phyloP scores from a whole-genome alignment of 35 echinoderm and acorn worm species.

The Holothuria glaberrima region DNA sequence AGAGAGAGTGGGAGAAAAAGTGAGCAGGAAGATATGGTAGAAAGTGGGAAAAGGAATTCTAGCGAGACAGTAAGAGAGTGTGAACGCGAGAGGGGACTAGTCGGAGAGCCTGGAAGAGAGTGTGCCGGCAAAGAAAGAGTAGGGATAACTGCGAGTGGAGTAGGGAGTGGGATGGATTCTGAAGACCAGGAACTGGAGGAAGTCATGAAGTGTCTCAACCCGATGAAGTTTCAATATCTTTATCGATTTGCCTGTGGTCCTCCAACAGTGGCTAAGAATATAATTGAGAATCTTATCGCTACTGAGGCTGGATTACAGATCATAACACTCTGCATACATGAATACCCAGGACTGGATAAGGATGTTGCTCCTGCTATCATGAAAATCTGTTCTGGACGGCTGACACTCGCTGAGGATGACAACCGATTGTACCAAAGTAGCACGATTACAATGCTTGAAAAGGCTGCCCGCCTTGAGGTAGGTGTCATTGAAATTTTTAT shows the following conservation, averaged over 20 bases:
- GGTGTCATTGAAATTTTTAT: slow-evolving; percentile 6
- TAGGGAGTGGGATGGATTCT: slow-evolving; percentile 18
- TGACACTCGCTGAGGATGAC: slow-evolving; percentile 23
- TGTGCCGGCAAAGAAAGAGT: slow-evolving; percentile 19
- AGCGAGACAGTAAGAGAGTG: slow-evolving; percentile 21
- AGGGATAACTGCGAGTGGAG: slow-evolving; percentile 25
- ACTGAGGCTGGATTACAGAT: slow-evolving; percentile 34
- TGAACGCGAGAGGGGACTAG: slow-evolving; percentile 29
- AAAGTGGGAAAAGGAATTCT: neutral
- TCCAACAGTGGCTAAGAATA: slow-evolving; percentile 43
- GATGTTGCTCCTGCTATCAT: neutral
- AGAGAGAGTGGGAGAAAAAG: slow-evolving; percentile 15
- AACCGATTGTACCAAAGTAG: slow-evolving; percentile 34
- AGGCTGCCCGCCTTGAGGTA: slow-evolving; percentile 37
- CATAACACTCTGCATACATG: slow-evolving; percentile 36
- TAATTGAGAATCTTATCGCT: slow-evolving; percentile 46
- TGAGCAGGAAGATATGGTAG: slow-evolving; percentile 15
- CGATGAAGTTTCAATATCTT: slow-evolving; percentile 46
- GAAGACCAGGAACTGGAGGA: slow-evolving; percentile 12
- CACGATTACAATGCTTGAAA: slow-evolving; percentile 44
- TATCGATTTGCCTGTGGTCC: too few species aligned
- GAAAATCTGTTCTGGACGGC: slow-evolving; percentile 19
- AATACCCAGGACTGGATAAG: slow-evolving; percentile 21
- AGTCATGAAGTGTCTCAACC: slow-evolving; percentile 42
- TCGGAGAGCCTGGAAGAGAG: slow-evolving; percentile 18